Percentiles rank a stretch among this genome's conserved stretches.
Conservation (phyloP, 2,888 invertebrate genomes). For the Ichneumoninae sp. region DNA sequence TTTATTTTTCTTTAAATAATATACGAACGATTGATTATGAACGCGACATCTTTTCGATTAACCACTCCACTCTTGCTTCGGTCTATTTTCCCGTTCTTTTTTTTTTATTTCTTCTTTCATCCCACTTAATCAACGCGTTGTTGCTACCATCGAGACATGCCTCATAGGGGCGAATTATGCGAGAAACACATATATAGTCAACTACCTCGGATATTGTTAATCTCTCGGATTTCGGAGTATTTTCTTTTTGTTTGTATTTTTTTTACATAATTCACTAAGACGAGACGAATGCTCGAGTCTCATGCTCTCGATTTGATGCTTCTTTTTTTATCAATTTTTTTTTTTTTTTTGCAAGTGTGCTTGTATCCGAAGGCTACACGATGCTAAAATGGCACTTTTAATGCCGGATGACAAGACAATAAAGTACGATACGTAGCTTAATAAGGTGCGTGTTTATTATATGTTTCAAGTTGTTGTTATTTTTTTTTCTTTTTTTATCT, state of each 20-base stretch:
- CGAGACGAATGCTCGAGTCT: constrained; percentile 48
- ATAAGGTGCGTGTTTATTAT: constrained; percentile 47
- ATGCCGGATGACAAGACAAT: constrained; percentile 21
- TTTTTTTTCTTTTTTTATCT: constrained; percentile 5
- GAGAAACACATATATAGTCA: constrained; percentile 15
- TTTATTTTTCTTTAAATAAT: neutral
- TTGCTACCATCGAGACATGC: constrained; percentile 24
- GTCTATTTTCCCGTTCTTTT: neutral
- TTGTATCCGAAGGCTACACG: constrained; percentile 4
- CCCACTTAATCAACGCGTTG: constrained; percentile 17
- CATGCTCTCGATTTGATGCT: constrained; percentile 46
- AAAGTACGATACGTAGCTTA: constrained; percentile 28
- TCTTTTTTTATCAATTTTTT: neutral
- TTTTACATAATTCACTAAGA: constrained; percentile 26
- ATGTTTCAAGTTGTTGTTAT: constrained; percentile 43
- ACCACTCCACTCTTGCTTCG: constrained; percentile 1
- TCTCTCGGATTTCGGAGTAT: neutral
- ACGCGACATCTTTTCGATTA: neutral
- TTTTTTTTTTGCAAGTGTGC: neutral
- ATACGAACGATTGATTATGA: constrained; percentile 16
- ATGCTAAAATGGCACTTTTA: constrained; percentile 3
- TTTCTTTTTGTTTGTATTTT: neutral
- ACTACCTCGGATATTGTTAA: constrained; percentile 26
- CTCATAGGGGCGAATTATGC: constrained; percentile 6
- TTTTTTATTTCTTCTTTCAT: constrained; percentile 5